Evolutionary conservation across 2,113 vertebrate genomes (phyloP).

Genomic region (Suncus etruscus): DNA sequence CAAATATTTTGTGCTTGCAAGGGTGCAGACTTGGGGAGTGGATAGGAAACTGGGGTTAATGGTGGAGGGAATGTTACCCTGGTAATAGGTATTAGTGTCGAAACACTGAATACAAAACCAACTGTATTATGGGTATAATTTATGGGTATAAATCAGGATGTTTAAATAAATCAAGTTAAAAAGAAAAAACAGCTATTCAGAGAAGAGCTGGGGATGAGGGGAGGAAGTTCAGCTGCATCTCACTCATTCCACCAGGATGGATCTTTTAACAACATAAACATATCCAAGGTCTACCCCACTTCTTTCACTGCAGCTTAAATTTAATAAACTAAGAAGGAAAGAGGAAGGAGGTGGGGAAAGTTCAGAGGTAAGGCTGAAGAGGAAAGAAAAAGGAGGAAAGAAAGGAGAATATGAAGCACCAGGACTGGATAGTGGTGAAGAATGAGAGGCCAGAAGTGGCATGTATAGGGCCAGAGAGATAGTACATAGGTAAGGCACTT

Average conservation of each 20-base stretch:
- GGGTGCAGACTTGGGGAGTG: too few species aligned
- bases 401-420: not conserved
- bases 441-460: not conserved
- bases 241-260: not conserved
- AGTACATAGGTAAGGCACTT: too few species aligned
- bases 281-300: not conserved
- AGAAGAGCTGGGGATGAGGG: not conserved
- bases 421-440: not conserved
- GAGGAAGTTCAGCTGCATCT: conserved; percentile 12
- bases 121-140: too few species aligned
- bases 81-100: too few species aligned
- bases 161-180: too few species aligned
- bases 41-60: too few species aligned
- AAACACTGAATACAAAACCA: too few species aligned
- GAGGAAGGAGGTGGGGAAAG: not conserved
- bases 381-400: not conserved
- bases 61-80: too few species aligned
- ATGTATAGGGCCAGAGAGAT: too few species aligned
- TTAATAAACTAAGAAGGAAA: not conserved
- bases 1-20: too few species aligned
- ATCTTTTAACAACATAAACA: conserved; percentile 8
- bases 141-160: too few species aligned
- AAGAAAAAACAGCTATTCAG: not conserved
- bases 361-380: accelerated
- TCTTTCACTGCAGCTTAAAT: conserved; percentile 22